phyloP scores from a whole-genome alignment of 2,888 invertebrate species.

The Oligia latruncula region DNA sequence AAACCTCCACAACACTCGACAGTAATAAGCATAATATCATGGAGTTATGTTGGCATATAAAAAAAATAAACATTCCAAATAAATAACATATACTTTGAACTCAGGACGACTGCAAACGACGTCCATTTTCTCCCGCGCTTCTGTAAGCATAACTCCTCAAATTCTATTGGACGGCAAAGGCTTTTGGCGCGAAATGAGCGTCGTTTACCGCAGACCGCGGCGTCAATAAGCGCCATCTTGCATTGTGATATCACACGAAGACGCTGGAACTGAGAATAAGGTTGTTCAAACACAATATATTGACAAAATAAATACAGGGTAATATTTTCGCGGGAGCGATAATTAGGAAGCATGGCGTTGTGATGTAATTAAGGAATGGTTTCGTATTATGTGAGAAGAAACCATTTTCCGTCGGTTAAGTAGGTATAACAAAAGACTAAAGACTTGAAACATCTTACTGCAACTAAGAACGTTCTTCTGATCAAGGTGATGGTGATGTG shows the following conservation, averaged over 20 bases:
- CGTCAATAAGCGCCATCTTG: slow-evolving; percentile 17
- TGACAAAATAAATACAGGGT: slow-evolving; percentile 1
- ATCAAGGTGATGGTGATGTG: background rate
- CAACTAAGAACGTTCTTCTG: background rate
- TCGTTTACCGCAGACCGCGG: slow-evolving; percentile 37
- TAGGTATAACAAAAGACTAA: background rate
- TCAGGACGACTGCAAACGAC: slow-evolving; percentile 14
- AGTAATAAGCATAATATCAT: background rate
- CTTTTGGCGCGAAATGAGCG: slow-evolving; percentile 40
- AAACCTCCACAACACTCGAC: background rate
- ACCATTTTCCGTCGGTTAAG: background rate
- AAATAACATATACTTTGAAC: slow-evolving; percentile 15
- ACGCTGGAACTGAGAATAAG: slow-evolving; percentile 7
- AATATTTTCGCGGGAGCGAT: background rate
- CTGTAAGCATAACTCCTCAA: slow-evolving; percentile 30
- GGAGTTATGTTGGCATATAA: background rate
- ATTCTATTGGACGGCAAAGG: slow-evolving; percentile 37
- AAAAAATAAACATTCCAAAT: background rate
- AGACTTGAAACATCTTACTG: background rate
- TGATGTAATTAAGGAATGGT: background rate
- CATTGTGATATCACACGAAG: slow-evolving; percentile 33
- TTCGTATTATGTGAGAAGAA: background rate
- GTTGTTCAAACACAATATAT: slow-evolving; percentile 13
- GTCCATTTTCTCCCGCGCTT: slow-evolving; percentile 25
- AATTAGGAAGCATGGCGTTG: slow-evolving; percentile 2